These are phyloP conservation scores for Actinernus sp. DNA, from an alignment of 92 coral and sea anemone species.

Conservation along the genomic window DNA sequence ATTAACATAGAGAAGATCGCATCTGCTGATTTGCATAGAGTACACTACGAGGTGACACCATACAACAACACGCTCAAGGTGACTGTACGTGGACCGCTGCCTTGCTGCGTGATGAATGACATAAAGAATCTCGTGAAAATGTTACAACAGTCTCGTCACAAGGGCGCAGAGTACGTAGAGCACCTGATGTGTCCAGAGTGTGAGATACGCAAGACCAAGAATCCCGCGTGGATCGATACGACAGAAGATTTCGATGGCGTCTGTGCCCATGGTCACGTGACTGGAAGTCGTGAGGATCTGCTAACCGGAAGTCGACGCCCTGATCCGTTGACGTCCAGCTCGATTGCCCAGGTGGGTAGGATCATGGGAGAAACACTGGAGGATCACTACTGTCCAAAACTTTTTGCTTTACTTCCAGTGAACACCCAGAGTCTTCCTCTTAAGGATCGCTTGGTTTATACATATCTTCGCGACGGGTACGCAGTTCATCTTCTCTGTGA, in stretches of 20 bases:
- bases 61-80: constrained; percentile 25
- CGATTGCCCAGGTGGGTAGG: constrained; percentile 4
- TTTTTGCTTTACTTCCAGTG: constrained; percentile 37
- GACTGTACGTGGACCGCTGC: constrained; percentile 34
- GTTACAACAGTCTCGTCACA: constrained; percentile 15
- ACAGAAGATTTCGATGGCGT: constrained; percentile 12
- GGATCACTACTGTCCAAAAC: constrained; percentile 38
- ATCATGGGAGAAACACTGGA: constrained; percentile 11
- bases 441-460: constrained; percentile 29
- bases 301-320: constrained; percentile 3
- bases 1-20: constrained; percentile 47
- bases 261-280: constrained; percentile 26
- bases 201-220: constrained; percentile 15
- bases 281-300: constrained; percentile 3
- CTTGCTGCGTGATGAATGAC: constrained; percentile 25
- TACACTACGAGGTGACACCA: constrained; percentile 39
- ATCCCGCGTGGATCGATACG: constrained; percentile 2
- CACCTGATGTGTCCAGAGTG: constrained; percentile 39
- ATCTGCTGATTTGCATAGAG: constrained; percentile 28
- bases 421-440: constrained; percentile 25
- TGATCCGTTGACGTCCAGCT: not conserved
- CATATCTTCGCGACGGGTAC: constrained; percentile 37
- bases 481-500: constrained; percentile 52
- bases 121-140: constrained; percentile 10
- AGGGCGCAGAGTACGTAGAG: constrained; percentile 6